Evolutionary conservation across 2,797 vertebrate genomes (phyloP), one percentile per base, ranked within the genome.

Genomic region (Esox masquinongy): DNA sequence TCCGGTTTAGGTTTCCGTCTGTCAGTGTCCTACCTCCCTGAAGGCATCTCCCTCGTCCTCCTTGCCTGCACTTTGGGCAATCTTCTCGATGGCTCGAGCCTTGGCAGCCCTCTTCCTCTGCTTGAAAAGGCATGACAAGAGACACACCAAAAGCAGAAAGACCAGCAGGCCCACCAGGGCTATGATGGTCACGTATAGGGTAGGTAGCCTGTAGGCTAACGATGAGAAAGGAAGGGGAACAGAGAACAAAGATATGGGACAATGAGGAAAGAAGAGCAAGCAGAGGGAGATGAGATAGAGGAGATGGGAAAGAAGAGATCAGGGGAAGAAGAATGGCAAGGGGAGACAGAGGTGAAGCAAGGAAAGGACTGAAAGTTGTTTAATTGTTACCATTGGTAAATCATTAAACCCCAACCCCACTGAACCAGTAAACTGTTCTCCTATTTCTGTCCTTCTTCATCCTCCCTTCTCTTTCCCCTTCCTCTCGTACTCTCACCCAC

Each of bases 101-200:
- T 93, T 93, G 78, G 90, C 92, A 72, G 94, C 89, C 87, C 94
- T 90, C 79, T 91, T 93, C 78, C 91, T 94, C 77, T 95, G 90
- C 84, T 94, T 95, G 86, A 94, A 80, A 80, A 95, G 84, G 75
- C 94, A 95, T 34, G 94, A 94, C 78, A 94, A 82, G 82, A 95
- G 89, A 81, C 94, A 95, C 31, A 93, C 90, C 74, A 94, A 89
- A 79, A 95, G 91, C 79, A 95, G 91, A 84, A 94, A 88, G 70
- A 91, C 92, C 85, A 95, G 80, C 74, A 95, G 82, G 68, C 92
- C 91, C 76, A 94, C 73, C 83, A 95, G 83, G 63, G 94, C 90
- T 8, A 95, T 93, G 82, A 95, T 91, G 19, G 91, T 92, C 84
- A 95, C 92, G 56, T 92, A 92, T 68, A 95, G 85, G 0, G 90